Conservation (phyloP, 23 tunicate species). For the Corella eumyota region DNA sequence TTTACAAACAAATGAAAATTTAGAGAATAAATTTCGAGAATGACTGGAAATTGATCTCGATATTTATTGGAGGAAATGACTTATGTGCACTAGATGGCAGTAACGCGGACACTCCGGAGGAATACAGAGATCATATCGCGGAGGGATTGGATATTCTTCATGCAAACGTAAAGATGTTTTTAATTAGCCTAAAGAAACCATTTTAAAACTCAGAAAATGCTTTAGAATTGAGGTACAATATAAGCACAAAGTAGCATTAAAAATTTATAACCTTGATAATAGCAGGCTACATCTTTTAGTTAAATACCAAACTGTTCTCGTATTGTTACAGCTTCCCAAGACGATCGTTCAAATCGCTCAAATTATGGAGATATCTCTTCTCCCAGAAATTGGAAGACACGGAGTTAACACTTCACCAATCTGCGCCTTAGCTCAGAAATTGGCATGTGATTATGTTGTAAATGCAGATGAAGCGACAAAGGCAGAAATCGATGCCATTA, state of each 20-base stretch:
- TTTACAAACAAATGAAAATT: background rate
- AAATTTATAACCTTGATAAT: no score
- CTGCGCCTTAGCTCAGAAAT: slow-evolving; percentile 19
- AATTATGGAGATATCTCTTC: slow-evolving; percentile 41
- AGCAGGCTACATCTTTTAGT: no score
- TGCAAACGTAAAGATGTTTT: slow-evolving; percentile 6
- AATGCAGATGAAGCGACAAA: background rate
- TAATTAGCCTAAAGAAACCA: no score
- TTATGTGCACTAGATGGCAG: slow-evolving; percentile 44
- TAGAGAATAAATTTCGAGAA: slow-evolving; percentile 54
- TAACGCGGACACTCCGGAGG: slow-evolving; percentile 42
- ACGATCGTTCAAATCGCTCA: slow-evolving; percentile 24
- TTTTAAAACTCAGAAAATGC: no score
- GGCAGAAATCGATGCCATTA: slow-evolving; percentile 13
- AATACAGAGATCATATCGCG: slow-evolving; percentile 36
- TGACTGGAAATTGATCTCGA: slow-evolving; percentile 77
- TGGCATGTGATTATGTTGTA: slow-evolving; percentile 30
- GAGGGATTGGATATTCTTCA: slow-evolving; percentile 58
- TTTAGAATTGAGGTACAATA: no score
- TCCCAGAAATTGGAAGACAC: slow-evolving; percentile 21
- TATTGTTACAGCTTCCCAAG: slow-evolving; percentile 38
- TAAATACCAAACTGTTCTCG: no score
- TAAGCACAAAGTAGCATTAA: no score
- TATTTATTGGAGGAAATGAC: slow-evolving; percentile 89
- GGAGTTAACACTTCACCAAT: slow-evolving; percentile 14